Evolutionary conservation across 2,797 vertebrate species (phyloP).

Genomic region (Lutjanus campechanus): DNA sequence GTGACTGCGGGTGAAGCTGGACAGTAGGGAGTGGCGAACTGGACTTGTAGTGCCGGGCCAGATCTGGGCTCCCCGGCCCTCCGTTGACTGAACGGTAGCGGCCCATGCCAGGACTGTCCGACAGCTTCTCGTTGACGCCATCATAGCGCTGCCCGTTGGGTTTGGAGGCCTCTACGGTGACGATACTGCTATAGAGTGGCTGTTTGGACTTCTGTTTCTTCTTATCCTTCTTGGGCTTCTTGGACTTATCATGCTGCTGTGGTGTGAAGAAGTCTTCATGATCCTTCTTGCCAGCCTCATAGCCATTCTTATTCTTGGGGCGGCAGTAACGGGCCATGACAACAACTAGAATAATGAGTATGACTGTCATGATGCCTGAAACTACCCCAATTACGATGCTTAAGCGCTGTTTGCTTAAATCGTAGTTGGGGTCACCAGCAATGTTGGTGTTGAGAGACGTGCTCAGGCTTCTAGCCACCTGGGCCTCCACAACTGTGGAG

Average conservation of each 20-base stretch:
- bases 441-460: constrained; percentile 95
- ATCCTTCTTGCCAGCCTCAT: constrained; percentile 97
- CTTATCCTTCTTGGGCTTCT: constrained; percentile 98
- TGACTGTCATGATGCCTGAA: constrained; percentile 96
- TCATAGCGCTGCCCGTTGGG: constrained; percentile 98
- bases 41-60: constrained; percentile 99
- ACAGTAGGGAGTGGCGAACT: constrained; percentile 98
- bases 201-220: constrained; percentile 98
- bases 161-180: constrained; percentile 97
- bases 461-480: constrained; percentile 93
- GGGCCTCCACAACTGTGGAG: constrained; percentile 92
- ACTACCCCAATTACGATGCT: constrained; percentile 97
- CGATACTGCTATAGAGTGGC: constrained; percentile 97
- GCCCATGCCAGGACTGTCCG: constrained; percentile 95
- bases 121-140: constrained; percentile 97
- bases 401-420: constrained; percentile 94
- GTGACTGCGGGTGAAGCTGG: constrained; percentile 97
- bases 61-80: constrained; percentile 95
- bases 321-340: constrained; percentile 97
- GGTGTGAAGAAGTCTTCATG: constrained; percentile 98
- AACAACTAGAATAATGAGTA: constrained; percentile 95
- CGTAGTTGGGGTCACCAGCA: constrained; percentile 96
- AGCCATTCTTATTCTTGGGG: constrained; percentile 94
- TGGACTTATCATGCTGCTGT: constrained; percentile 96
- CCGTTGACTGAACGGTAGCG: constrained; percentile 96